These are phyloP conservation scores for Anastrepha obliqua DNA, from an alignment of 1,140 invertebrate genomes.

Conservation along the genomic window DNA sequence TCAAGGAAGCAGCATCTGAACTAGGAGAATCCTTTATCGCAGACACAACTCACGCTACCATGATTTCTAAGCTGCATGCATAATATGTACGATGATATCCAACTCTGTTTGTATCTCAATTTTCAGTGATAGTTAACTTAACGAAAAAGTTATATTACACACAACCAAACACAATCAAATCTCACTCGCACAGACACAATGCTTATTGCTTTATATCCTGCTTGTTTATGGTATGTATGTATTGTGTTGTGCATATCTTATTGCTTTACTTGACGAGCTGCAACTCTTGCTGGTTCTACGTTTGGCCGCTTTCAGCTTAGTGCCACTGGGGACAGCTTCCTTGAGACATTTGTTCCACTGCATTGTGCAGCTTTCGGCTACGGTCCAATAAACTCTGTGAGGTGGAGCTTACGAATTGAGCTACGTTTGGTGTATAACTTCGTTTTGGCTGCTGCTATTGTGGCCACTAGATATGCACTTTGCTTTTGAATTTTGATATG, in stretches of 20 bases:
- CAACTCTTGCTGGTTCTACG: not conserved
- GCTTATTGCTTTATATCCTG: no score
- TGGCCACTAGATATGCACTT: not conserved
- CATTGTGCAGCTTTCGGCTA: not conserved
- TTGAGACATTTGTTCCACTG: not conserved
- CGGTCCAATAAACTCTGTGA: not conserved
- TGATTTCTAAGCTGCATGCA: not conserved
- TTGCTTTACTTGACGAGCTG: not conserved
- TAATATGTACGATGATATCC: not conserved
- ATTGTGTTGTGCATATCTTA: not conserved
- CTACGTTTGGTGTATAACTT: not conserved
- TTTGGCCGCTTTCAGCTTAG: not conserved
- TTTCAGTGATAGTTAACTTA: no score
- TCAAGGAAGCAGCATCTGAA: not conserved
- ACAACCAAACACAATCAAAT: no score
- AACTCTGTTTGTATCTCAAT: not conserved
- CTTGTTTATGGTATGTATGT: not conserved
- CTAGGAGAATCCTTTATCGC: not conserved
- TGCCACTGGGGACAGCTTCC: not conserved
- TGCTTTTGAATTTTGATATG: no score
- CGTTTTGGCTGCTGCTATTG: not conserved
- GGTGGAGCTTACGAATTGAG: not conserved
- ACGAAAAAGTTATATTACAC: no score
- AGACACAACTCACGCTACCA: not conserved
- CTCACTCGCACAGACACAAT: no score